Base-by-base conservation (phyloP, 23 tunicate genomes). In the Oikopleura dioica region DNA sequence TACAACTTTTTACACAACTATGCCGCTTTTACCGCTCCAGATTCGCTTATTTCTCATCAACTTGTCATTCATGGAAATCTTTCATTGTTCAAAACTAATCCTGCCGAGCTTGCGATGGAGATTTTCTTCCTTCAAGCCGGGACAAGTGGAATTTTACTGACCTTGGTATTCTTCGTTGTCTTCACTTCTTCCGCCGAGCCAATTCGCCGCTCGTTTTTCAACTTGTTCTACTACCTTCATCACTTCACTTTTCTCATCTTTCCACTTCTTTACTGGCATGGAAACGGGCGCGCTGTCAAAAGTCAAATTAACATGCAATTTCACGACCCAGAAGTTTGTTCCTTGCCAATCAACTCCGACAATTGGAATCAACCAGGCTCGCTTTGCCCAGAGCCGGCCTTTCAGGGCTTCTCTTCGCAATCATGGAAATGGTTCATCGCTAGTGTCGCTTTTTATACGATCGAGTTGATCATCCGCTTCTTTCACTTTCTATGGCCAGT, bases 341-440 rank as follows among this genome's bases (percentile, higher is more conserved):
- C 55, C 9, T 9, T 9, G 55, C 55, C 55, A 44, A 16, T 9
- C 16, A 44, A 44, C 16, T 16, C 16, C 16, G 55, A 44, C 16
- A 44, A 44, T 44, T 44, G 55, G 55, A 16, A 16, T 16, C 16
- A 9, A 16, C 55, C 55, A 44, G 55, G 55, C 16, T 44, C 55
- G 16, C 9, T 44, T 44, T 44, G 55, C 16, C 16, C 55, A 9
- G 16, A 9, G 16, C 55, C 55, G 55, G 16, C 16, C 9, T 44
- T 9, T 44, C 9, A 44, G 16, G 55, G 72, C 4, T 2, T 63
- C 33, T 23, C 4, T 28, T 24, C 72, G 16, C 2, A 23, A 63
- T 63, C 72, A 63, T 63, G 72, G 72, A 63, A 63, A 63, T 63
- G 72, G 72, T 63, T 16, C 26, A 12, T 28, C 4, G 16, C 26